A percentile compares a stretch with the other conserved stretches of the same genome.
Conservation (phyloP, 2,797 vertebrate species). For the Syngnathus rostellatus region DNA sequence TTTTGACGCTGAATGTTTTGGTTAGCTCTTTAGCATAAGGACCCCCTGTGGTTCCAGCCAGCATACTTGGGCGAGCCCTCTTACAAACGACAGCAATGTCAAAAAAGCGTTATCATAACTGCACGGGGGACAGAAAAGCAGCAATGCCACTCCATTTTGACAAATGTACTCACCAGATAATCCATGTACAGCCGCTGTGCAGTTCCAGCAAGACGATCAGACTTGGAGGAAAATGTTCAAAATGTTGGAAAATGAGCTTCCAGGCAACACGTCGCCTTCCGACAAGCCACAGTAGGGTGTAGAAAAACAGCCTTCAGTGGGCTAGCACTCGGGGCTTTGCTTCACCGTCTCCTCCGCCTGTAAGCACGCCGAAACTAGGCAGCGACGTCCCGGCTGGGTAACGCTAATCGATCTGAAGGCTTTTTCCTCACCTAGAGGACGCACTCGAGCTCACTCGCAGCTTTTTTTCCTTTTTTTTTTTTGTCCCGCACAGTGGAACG, state of each 20-base stretch:
- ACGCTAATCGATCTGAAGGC: background rate
- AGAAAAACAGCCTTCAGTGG: constrained; percentile 34
- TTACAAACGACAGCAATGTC: background rate
- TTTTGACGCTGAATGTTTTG: background rate
- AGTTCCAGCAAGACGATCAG: constrained; percentile 42
- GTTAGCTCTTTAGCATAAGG: background rate
- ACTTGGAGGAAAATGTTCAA: constrained; percentile 29
- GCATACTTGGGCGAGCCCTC: background rate
- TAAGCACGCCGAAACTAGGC: background rate
- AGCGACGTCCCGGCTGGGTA: constrained; percentile 4
- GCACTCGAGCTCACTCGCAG: constrained; percentile 40
- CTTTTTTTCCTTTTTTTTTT: constrained; percentile 32
- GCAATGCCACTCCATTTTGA: background rate
- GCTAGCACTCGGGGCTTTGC: constrained; percentile 21
- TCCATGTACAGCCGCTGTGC: constrained; percentile 66
- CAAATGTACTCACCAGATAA: constrained; percentile 68
- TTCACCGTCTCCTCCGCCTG: constrained; percentile 15
- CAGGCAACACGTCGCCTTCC: constrained; percentile 46
- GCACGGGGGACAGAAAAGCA: background rate
- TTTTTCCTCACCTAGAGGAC: constrained; percentile 9
- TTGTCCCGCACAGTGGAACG: constrained; percentile 42
- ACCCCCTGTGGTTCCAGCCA: background rate
- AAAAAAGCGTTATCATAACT: background rate
- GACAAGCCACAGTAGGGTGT: constrained; percentile 32
- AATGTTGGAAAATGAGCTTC: constrained; percentile 1